Evolutionary conservation across 2,888 invertebrate species (phyloP).

Genomic region (Gnatocerus cornutus): DNA sequence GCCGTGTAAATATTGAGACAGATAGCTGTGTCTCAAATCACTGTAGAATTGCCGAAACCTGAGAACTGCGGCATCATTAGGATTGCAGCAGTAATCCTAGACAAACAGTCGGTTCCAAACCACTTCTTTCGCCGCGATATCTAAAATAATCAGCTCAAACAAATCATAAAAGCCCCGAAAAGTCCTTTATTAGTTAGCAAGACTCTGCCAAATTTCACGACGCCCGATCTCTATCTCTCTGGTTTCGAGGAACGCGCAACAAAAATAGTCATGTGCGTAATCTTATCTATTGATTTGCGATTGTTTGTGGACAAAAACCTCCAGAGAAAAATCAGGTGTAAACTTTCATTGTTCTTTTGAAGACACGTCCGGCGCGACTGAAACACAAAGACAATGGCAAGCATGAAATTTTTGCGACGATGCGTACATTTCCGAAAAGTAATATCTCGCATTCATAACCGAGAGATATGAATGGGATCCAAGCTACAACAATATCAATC

Average conservation of each 20-base stretch:
- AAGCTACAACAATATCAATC: constrained; percentile 53
- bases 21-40: constrained; percentile 44
- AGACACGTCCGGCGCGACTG: constrained; percentile 43
- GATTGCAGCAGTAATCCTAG: constrained; percentile 63
- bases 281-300: constrained; percentile 18
- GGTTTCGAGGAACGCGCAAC: not conserved
- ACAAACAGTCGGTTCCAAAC: constrained; percentile 59
- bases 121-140: constrained; percentile 32
- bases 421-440: constrained; percentile 51
- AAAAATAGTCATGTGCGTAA: not conserved
- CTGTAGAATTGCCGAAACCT: constrained; percentile 64
- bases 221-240: constrained; percentile 5
- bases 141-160: constrained; percentile 43
- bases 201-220: constrained; percentile 33
- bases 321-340: constrained; percentile 12
- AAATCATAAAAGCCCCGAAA: constrained; percentile 41
- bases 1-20: constrained; percentile 44
- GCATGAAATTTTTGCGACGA: constrained; percentile 48
- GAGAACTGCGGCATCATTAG: constrained; percentile 62
- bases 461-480: constrained; percentile 50
- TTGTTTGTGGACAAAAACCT: constrained; percentile 22
- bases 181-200: constrained; percentile 33
- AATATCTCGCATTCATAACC: constrained; percentile 50
- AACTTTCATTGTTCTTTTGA: constrained; percentile 38
- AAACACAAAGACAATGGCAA: constrained; percentile 36